A percentile compares a stretch with the other conserved stretches of the same genome.
phyloP scores from a whole-genome alignment of 2,797 vertebrate genomes.

The Melopsittacus undulatus region DNA sequence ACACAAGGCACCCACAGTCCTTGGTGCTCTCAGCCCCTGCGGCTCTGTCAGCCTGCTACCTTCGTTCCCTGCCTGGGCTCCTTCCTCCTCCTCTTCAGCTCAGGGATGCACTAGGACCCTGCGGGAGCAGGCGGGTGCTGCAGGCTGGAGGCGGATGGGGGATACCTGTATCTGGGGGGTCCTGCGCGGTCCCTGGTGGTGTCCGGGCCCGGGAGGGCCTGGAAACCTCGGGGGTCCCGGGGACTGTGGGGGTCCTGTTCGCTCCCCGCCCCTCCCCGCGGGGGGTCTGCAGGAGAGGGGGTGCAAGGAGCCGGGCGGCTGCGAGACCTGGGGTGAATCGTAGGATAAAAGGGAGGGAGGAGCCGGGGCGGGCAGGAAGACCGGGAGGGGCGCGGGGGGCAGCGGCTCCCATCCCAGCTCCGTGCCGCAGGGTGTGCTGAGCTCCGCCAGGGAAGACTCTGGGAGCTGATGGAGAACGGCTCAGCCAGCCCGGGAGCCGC shows the following conservation, averaged over 20 bases:
- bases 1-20: neutral
- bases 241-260: neutral
- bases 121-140: neutral
- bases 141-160: neutral
- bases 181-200: neutral
- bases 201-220: neutral
- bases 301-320: neutral
- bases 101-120: neutral
- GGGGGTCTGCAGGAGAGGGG: neutral
- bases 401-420: neutral
- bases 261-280: neutral
- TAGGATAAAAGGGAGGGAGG: neutral
- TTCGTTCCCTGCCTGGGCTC: neutral
- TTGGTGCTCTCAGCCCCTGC: neutral
- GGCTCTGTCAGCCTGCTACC: neutral
- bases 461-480: conserved; percentile 58
- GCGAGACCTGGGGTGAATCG: neutral
- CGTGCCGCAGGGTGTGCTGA: neutral
- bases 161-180: neutral
- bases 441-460: neutral
- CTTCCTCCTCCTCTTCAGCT: neutral
- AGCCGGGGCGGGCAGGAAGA: neutral
- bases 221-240: neutral
- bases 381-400: neutral
- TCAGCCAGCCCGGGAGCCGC: conserved; percentile 7